Conservation (phyloP, 2,797 vertebrate genomes). For the Sparidentex hasta region DNA sequence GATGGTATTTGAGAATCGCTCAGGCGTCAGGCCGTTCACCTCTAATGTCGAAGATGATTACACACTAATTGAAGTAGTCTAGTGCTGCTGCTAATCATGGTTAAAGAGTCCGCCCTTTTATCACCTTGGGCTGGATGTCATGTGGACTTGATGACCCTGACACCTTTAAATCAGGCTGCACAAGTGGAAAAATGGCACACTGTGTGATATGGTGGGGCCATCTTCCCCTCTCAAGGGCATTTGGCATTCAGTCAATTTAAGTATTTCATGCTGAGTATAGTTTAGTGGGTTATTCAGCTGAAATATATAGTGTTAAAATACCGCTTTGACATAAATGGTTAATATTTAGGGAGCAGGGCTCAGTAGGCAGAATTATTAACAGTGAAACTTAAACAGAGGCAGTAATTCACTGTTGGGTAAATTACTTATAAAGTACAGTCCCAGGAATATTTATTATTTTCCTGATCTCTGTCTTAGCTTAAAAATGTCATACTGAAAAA, state of each 20-base stretch:
- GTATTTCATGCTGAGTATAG: conserved; percentile 24
- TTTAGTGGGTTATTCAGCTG: conserved; percentile 22
- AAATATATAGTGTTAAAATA: conserved; percentile 31
- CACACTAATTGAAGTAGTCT: conserved; percentile 79
- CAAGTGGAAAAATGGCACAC: conserved; percentile 35
- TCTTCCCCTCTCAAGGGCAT: conserved; percentile 59
- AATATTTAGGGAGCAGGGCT: not conserved
- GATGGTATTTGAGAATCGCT: conserved; percentile 79
- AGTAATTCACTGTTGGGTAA: not conserved
- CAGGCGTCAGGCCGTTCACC: conserved; percentile 77
- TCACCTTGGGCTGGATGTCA: conserved; percentile 70
- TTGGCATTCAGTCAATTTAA: conserved; percentile 52
- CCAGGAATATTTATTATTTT: too few relatives aligned
- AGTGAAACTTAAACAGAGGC: not conserved
- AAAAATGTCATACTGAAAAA: not conserved
- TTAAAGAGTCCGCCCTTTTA: conserved; percentile 68
- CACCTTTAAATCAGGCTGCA: conserved; percentile 72
- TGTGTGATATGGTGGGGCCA: conserved; percentile 47
- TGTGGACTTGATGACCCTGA: conserved; percentile 51
- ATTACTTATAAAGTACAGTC: too few relatives aligned
- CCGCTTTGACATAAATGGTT: conserved; percentile 14
- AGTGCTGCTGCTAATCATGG: conserved; percentile 73
- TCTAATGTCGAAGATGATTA: conserved; percentile 82
- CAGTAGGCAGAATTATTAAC: not conserved
- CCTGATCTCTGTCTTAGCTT: not conserved